These are phyloP conservation scores for Girardia tigrina DNA, from an alignment of 2,888 invertebrate genomes.

Conservation along the genomic window DNA sequence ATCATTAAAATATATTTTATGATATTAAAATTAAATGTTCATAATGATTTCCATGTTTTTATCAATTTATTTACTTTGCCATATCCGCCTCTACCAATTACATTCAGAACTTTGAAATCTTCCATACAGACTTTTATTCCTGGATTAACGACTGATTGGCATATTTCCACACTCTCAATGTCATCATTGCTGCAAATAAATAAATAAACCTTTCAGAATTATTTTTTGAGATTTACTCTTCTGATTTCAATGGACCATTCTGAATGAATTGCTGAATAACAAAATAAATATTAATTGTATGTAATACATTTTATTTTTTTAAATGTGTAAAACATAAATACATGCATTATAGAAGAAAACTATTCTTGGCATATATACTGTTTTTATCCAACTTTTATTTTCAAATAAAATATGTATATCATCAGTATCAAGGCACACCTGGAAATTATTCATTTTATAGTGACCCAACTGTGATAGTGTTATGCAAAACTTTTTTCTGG, in stretches of 20 bases:
- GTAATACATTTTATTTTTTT: no score
- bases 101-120: conserved; percentile 88
- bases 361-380: no score
- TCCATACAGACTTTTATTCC: conserved; percentile 43
- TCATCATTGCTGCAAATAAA: background rate
- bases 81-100: conserved; percentile 88
- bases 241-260: background rate
- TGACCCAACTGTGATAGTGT: no score
- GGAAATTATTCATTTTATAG: no score
- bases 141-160: conserved; percentile 34
- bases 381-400: no score
- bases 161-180: conserved; percentile 32
- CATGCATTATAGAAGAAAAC: no score
- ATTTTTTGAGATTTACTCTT: background rate
- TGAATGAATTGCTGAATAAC: background rate
- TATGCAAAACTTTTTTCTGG: no score
- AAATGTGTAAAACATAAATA: no score
- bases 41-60: background rate
- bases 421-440: no score
- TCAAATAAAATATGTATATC: no score
- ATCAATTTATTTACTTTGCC: conserved; percentile 58
- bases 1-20: no score
- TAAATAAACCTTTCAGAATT: background rate
- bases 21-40: background rate
- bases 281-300: background rate